Conservation (phyloP, 2,888 invertebrate genomes). For the Polydrusus pterygomalis region DNA sequence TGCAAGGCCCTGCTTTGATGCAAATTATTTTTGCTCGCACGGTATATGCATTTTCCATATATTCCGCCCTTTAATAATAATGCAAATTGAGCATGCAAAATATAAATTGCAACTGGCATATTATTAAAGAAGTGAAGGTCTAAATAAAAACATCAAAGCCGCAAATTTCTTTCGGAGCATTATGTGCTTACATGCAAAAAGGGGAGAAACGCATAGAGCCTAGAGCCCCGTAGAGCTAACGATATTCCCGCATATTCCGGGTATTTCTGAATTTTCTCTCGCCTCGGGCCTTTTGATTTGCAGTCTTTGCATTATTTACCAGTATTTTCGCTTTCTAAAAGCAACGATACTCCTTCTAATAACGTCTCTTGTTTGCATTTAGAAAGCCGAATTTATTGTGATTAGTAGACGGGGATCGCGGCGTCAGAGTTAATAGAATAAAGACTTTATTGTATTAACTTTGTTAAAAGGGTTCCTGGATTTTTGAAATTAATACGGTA, state of each 20-base stretch:
- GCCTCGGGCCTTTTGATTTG: constrained; percentile 22
- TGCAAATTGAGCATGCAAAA: too few relatives aligned
- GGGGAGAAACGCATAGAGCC: constrained; percentile 5
- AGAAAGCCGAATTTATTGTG: constrained; percentile 24
- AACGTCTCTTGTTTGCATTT: constrained; percentile 31
- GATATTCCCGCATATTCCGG: constrained; percentile 17
- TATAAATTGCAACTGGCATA: neutral
- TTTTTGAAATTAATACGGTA: neutral
- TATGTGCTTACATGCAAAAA: constrained; percentile 8
- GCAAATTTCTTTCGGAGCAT: constrained; percentile 8
- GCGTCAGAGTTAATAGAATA: constrained; percentile 25
- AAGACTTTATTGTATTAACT: constrained; percentile 1
- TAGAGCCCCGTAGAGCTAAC: constrained; percentile 6
- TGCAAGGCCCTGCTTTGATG: too few relatives aligned
- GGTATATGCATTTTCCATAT: too few relatives aligned
- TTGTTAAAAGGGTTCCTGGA: constrained; percentile 11
- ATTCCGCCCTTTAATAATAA: too few relatives aligned
- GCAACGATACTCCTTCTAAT: constrained; percentile 20
- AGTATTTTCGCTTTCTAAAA: constrained; percentile 26
- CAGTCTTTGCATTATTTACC: constrained; percentile 27
- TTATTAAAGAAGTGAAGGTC: constrained; percentile 9
- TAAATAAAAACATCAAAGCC: constrained; percentile 19
- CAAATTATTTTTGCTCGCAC: too few relatives aligned
- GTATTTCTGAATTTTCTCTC: constrained; percentile 29
- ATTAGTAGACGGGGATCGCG: constrained; percentile 20